Percentiles rank a stretch among this genome's conserved stretches.
phyloP scores from a whole-genome alignment of 2,888 invertebrate species.

The Rhamphomyia laevipes region DNA sequence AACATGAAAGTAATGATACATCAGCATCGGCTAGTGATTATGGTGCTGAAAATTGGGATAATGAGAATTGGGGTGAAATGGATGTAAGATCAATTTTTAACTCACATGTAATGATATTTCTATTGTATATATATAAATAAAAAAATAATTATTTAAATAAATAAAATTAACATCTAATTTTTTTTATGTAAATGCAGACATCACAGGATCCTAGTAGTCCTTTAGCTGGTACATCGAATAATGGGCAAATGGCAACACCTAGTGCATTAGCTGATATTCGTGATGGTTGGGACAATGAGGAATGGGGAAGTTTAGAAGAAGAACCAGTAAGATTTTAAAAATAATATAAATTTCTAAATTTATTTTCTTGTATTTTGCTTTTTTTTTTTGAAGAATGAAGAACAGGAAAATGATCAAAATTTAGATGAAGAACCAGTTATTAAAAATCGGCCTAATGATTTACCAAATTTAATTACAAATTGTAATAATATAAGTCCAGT shows the following conservation, averaged over 20 bases:
- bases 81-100: conserved; percentile 45
- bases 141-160: background rate
- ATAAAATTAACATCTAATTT: background rate
- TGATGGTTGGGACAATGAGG: conserved; percentile 74
- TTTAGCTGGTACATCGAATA: conserved; percentile 30
- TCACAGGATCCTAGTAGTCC: conserved; percentile 41
- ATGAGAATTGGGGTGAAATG: conserved; percentile 83
- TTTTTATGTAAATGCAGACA: conserved; percentile 22
- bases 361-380: background rate
- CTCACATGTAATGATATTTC: background rate
- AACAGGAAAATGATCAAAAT: conserved; percentile 30
- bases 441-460: conserved; percentile 32
- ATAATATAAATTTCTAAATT: background rate
- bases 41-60: conserved; percentile 79
- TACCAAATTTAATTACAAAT: conserved; percentile 30
- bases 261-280: conserved; percentile 46
- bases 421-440: conserved; percentile 32
- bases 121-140: background rate
- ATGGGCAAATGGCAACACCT: conserved; percentile 40
- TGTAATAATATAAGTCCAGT: conserved; percentile 34
- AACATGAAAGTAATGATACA: conserved; percentile 59
- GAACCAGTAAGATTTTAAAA: conserved; percentile 49
- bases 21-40: conserved; percentile 78
- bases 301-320: conserved; percentile 77
- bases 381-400: conserved; percentile 9